A percentile compares a stretch with the other conserved stretches of the same genome.
Evolutionary conservation across 1,140 invertebrate species (phyloP).

Genomic region (Metopolophium dirhodum): DNA sequence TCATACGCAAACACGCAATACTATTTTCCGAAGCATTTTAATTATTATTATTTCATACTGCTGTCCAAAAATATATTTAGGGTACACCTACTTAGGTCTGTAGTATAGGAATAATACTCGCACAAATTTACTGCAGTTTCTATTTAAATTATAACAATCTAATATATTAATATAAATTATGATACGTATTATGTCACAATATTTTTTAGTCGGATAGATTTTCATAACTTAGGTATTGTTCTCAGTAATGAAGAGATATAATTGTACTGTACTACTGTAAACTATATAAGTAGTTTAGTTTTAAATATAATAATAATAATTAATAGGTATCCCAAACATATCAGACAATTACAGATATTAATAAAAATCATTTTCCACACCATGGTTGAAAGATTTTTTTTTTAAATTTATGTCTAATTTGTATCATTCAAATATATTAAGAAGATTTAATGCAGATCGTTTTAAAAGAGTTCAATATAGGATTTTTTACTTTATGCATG

Average conservation of each 20-base stretch:
- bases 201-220: background rate
- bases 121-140: background rate
- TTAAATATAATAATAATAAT: background rate
- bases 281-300: too few species aligned
- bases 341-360: background rate
- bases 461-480: background rate
- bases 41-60: background rate
- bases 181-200: background rate
- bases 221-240: background rate
- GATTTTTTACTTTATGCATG: background rate
- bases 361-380: background rate
- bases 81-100: background rate
- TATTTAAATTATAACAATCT: background rate
- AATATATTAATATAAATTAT: too few species aligned
- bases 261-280: too few species aligned
- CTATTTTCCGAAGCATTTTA: background rate
- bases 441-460: background rate
- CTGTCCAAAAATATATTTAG: too few species aligned
- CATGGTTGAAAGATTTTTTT: background rate
- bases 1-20: background rate
- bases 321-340: background rate
- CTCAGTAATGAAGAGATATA: background rate
- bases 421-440: background rate
- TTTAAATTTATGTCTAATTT: background rate
- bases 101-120: background rate